Conservation (phyloP, 2,797 vertebrate genomes). For the Hoplostethus atlanticus region DNA sequence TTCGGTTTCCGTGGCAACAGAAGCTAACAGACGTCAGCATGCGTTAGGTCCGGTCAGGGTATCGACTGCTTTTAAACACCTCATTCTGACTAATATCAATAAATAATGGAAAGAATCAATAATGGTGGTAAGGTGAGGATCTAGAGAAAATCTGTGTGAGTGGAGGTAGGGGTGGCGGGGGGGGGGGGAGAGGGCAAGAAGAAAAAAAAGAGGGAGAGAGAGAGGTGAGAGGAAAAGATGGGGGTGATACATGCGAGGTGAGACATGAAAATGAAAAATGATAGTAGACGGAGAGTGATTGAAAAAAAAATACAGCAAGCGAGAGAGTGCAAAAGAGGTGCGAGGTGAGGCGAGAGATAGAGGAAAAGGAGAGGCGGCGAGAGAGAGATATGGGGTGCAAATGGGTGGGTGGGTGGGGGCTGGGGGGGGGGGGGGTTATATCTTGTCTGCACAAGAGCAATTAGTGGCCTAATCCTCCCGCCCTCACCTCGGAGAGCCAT, state of each 20-base stretch:
- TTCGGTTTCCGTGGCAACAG: slow-evolving; percentile 65
- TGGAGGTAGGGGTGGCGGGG: neutral
- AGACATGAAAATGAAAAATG: slow-evolving; percentile 65
- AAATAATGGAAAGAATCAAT: slow-evolving; percentile 67
- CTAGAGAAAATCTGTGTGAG: slow-evolving; percentile 36
- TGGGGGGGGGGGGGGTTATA: slow-evolving; percentile 77
- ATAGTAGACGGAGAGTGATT: slow-evolving; percentile 33
- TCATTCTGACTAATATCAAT: slow-evolving; percentile 55
- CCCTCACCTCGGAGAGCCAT: slow-evolving; percentile 85
- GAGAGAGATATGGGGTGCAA: slow-evolving; percentile 55
- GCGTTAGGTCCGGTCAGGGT: slow-evolving; percentile 38
- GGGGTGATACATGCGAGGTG: slow-evolving; percentile 55
- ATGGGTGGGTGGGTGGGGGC: slow-evolving; percentile 78
- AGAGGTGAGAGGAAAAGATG: slow-evolving; percentile 32
- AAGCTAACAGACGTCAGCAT: slow-evolving; percentile 54
- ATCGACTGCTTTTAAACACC: slow-evolving; percentile 62
- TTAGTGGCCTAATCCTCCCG: slow-evolving; percentile 89
- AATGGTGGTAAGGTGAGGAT: slow-evolving; percentile 42
- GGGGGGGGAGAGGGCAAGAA: neutral
- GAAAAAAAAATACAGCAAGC: slow-evolving; percentile 11
- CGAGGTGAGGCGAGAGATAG: slow-evolving; percentile 56
- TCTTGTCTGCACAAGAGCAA: slow-evolving; percentile 92
- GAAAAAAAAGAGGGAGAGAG: slow-evolving; percentile 3
- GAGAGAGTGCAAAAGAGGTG: slow-evolving; percentile 61
- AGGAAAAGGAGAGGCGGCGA: slow-evolving; percentile 46